phyloP scores from a whole-genome alignment of 2,113 vertebrate species.

The Ptychochromis oligacanthus region DNA sequence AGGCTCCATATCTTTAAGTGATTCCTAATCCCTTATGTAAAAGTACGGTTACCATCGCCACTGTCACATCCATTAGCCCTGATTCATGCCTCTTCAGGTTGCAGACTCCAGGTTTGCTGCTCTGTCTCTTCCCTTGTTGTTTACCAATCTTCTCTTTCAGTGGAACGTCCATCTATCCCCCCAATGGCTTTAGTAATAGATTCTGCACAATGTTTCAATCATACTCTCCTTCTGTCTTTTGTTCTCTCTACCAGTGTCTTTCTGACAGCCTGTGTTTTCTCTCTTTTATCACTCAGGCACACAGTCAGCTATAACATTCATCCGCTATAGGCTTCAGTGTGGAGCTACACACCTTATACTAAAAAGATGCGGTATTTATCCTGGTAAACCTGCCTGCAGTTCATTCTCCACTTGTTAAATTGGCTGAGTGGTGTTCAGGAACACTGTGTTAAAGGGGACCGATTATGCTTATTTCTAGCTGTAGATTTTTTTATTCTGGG shows the following conservation, averaged over 20 bases:
- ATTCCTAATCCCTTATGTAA: conserved; percentile 38
- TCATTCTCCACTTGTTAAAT: background rate
- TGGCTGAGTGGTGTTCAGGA: background rate
- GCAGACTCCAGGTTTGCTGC: background rate
- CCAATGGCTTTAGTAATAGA: conserved; percentile 54
- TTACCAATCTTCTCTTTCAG: conserved; percentile 46
- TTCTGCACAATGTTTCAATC: conserved; percentile 45
- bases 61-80: conserved; percentile 16
- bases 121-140: conserved; percentile 35
- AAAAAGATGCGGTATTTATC: background rate
- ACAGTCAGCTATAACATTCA: background rate
- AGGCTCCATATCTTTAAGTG: conserved; percentile 5
- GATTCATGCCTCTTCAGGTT: conserved; percentile 17
- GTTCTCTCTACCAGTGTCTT: conserved; percentile 29
- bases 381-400: background rate
- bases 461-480: background rate
- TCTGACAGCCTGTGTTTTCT: conserved; percentile 19
- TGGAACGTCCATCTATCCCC: conserved; percentile 43
- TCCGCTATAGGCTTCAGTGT: background rate
- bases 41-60: background rate
- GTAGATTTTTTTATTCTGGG: background rate
- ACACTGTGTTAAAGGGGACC: background rate
- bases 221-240: conserved; percentile 15
- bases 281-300: conserved; percentile 19
- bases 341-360: background rate